phyloP scores from a whole-genome alignment of 2,113 vertebrate species.

The Galeopterus variegatus region DNA sequence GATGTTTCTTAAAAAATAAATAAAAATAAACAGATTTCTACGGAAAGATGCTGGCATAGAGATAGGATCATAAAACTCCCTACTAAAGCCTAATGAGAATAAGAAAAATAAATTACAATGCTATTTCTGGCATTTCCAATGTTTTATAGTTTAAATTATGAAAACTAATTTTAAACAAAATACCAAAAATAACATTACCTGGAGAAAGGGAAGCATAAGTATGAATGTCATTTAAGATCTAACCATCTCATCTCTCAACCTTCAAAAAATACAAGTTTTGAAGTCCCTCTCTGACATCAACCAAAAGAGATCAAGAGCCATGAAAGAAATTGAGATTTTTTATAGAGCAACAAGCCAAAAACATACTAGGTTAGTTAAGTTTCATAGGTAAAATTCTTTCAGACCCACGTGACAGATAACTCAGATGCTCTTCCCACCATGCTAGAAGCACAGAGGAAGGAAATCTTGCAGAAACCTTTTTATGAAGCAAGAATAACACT shows the following conservation, averaged over 20 bases:
- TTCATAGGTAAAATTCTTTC: slow-evolving; percentile 64
- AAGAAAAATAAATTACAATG: neutral
- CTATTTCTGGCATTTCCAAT: neutral
- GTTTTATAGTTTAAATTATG: neutral
- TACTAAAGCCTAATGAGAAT: slow-evolving; percentile 1
- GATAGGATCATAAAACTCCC: neutral
- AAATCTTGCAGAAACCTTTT: slow-evolving; percentile 67
- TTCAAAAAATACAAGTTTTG: neutral
- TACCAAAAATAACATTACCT: slow-evolving; percentile 7
- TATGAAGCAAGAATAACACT: slow-evolving; percentile 60
- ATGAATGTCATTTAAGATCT: slow-evolving; percentile 15
- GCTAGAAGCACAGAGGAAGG: slow-evolving; percentile 48
- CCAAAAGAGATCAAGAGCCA: neutral
- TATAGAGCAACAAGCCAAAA: slow-evolving; percentile 44
- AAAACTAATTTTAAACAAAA: slow-evolving; percentile 55
- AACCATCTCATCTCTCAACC: neutral
- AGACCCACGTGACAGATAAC: slow-evolving; percentile 45
- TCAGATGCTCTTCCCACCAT: slow-evolving; percentile 39
- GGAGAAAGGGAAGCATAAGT: neutral
- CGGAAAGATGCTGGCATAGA: neutral
- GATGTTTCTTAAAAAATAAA: slow-evolving; percentile 40
- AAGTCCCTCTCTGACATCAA: slow-evolving; percentile 40
- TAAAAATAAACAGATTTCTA: neutral
- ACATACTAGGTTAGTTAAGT: slow-evolving; percentile 6
- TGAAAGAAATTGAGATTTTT: slow-evolving; percentile 25